Percentiles rank a stretch among this genome's conserved stretches.
Conservation (phyloP, 1,140 invertebrate genomes). For the Bombus terrestris region DNA sequence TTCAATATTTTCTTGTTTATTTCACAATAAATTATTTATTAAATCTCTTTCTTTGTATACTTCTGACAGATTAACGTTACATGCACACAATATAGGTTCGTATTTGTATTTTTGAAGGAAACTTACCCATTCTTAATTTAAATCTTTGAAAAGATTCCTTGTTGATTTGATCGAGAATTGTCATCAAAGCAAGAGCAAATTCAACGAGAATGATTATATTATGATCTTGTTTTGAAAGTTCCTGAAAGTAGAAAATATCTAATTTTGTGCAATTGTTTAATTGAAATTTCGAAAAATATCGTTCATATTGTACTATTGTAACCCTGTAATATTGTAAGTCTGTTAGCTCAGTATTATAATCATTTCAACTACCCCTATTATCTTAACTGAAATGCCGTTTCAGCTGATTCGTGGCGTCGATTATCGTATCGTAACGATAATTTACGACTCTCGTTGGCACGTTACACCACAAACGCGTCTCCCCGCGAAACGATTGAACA, state of each 20-base stretch:
- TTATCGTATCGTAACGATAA: no score
- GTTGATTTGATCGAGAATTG: constrained; percentile 96
- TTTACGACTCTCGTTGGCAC: no score
- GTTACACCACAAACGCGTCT: no score
- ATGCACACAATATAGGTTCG: not conserved
- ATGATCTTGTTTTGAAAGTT: constrained; percentile 90
- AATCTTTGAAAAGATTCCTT: constrained; percentile 98
- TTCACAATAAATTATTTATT: not conserved
- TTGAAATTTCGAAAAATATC: not conserved
- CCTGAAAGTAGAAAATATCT: constrained; percentile 79
- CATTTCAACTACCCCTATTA: no score
- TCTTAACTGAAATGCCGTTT: no score
- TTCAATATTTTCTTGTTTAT: not conserved
- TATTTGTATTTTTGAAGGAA: not conserved
- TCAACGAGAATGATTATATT: constrained; percentile 95
- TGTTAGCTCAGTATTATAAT: no score
- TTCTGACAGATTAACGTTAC: not conserved
- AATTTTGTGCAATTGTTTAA: not conserved
- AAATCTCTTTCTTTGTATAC: not conserved
- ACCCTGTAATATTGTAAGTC: no score
- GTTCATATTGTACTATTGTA: not conserved
- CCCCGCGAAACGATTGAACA: no score
- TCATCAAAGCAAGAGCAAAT: constrained; percentile 96
- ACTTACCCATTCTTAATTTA: constrained; percentile 93
- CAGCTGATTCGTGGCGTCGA: no score